Conservation (phyloP, 2,113 vertebrate genomes). For the Chascanopsetta lugubris region DNA sequence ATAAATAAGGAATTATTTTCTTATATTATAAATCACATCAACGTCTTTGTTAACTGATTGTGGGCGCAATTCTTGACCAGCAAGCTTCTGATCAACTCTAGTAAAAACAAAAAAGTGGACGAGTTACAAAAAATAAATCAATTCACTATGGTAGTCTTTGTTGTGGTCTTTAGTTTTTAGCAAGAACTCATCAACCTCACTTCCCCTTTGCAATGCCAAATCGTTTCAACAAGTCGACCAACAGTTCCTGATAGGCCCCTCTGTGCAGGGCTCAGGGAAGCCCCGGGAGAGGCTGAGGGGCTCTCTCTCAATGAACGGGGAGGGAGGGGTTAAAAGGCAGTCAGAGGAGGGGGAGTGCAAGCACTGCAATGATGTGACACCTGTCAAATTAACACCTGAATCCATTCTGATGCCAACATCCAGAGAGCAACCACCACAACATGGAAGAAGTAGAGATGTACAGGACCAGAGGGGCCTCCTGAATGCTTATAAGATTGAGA, state of each 20-base stretch:
- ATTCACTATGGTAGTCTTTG: constrained; percentile 11
- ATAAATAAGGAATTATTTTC: constrained; percentile 60
- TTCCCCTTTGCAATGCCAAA: constrained; percentile 26
- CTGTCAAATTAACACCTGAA: constrained; percentile 76
- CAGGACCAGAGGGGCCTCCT: constrained; percentile 32
- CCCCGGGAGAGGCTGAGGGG: constrained; percentile 72
- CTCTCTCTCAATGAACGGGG: constrained; percentile 71
- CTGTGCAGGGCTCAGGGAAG: constrained; percentile 56
- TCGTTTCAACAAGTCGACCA: constrained; percentile 56
- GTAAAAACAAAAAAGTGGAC: constrained; percentile 26
- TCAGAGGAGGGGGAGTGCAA: constrained; percentile 60
- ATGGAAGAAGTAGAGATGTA: constrained; percentile 47
- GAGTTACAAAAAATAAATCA: constrained; percentile 19
- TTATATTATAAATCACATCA: constrained; percentile 8
- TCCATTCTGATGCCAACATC: constrained; percentile 80
- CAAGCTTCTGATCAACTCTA: constrained; percentile 4
- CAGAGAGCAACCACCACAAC: constrained; percentile 62
- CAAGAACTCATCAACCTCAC: constrained; percentile 8
- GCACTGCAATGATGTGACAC: constrained; percentile 60
- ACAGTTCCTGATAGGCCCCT: constrained; percentile 65
- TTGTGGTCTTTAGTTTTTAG: constrained; percentile 24
- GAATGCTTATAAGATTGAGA: constrained; percentile 14
- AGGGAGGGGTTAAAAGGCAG: constrained; percentile 64
- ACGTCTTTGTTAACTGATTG: constrained; percentile 28
- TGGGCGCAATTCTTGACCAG: constrained; percentile 30